Evolutionary conservation across 2,113 vertebrate genomes (phyloP), one percentile per base, ranked within the genome.

Genomic region (Rhegmatorhina hoffmannsi): DNA sequence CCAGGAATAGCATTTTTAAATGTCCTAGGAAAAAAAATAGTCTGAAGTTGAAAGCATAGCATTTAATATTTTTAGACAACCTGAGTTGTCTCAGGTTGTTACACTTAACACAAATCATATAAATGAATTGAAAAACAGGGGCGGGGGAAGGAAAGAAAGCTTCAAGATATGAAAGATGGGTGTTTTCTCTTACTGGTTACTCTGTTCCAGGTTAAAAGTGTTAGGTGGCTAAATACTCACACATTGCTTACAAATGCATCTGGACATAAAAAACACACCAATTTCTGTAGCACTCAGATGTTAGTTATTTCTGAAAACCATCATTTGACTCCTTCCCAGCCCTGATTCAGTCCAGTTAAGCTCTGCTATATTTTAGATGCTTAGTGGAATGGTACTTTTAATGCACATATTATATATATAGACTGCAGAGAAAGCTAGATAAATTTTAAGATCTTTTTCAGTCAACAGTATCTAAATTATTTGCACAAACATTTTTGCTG

Each of bases 1-100:
- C 10, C 3, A 68, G 17, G 5, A 4, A 63, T 13, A 34, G 0
- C 13, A 43, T 0, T 18, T 15, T 73, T 76, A 90, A 73, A 2
- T 18, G 15, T 43, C 15, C 6, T 9, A 33, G 34, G 10, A 4
- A 49, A n/a, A 63, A 43, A 74, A n/a, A 9, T 3, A 40, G 5
- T 64, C 36, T 38, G 47, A 49, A 46, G 6, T 34, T 47, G 5
- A 44, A 70, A 87, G 5, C 26, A 56, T 11, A 67, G 2, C 2
- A 52, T 78, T 59, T 74, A 50, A 43, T 50, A 84, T 21, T 84
- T 92, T 77, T 67, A 58, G 24, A 34, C 0, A 68, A 52, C 0
- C 1, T 47, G 13, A 73, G 5, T 38, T 76, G 6, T 92, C 40
- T 40, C 40, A 40, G 40, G 40, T 40, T 43, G 40, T 43, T 15